A percentile compares a stretch with the other conserved stretches of the same genome.
Conservation (phyloP, 2,797 vertebrate species). For the Anisognathus igniventris region DNA sequence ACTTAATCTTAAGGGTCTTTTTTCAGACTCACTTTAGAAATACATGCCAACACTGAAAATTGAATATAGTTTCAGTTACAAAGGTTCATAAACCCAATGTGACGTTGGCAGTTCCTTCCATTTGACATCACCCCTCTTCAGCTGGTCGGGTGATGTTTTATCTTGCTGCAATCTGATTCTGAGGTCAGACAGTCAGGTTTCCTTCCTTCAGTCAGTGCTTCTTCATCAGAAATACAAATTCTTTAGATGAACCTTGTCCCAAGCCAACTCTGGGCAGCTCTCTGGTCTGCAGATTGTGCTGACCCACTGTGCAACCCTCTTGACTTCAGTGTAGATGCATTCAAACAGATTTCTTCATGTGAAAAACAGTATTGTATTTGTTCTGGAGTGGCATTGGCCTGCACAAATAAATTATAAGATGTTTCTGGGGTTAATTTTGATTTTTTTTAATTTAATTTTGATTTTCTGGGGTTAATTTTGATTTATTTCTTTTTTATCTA, state of each 20-base stretch:
- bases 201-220: neutral
- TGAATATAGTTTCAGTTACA: neutral
- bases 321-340: neutral
- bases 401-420: neutral
- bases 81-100: neutral
- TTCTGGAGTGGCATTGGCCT: neutral
- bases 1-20: neutral
- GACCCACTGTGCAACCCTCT: neutral
- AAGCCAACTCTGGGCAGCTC: neutral
- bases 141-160: neutral
- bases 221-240: neutral
- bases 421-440: neutral
- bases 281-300: neutral
- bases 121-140: neutral
- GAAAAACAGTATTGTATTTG: neutral
- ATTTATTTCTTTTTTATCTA: neutral
- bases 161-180: neutral
- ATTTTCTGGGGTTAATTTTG: neutral
- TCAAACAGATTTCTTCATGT: neutral
- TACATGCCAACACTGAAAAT: neutral
- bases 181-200: neutral
- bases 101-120: neutral
- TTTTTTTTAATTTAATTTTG: too few relatives aligned
- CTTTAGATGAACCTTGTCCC: neutral
- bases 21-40: neutral